Base-by-base conservation (phyloP, 2,113 vertebrate species). In the Lontra canadensis region DNA sequence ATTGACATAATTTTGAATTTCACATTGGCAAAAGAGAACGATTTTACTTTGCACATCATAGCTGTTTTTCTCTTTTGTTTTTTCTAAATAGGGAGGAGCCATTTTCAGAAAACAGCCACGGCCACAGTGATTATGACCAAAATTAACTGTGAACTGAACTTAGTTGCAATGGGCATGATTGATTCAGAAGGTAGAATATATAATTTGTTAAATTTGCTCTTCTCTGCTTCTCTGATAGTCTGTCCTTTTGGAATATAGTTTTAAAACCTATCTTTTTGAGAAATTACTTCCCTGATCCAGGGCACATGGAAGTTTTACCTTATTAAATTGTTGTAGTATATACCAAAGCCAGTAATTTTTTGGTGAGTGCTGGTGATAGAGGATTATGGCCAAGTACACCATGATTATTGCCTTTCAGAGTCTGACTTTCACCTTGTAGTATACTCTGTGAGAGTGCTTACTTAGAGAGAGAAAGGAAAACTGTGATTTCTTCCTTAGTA, bases 1-100 rank as follows among this genome's bases (percentile, higher is more conserved):
- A 97, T 98, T 93, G 90, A 86, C 6, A 39, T 23, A 61, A n/a
- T 69, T 96, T 96, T 86, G 39, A 76, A 87, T 82, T 88, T 73
- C 20, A 63, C 17, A 20, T 95, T 67, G 44, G 61, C 36, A 59
- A 79, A 82, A 80, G 36, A 65, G 31, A 59, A 71, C 2, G 36
- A 36, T 44, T 92, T 86, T 81, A 47, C 10, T 93, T 69, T 47
- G 11, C 1, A 26, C 17, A n/a, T 34, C 3, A 59, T 31, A 71
- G 15, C 44, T 90, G 39, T 55, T 4, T 39, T 95, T 90, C 25
- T 23, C 9, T 67, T 52, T 82, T 65, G 0, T 26, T 80, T 84
- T 78, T 55, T 47, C 13, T 39, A 82, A 94, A 3, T 47, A 90
- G 10, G 18, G 95, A 95, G 92, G 31, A 89, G 65, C 31, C 63